Evolutionary conservation across 2,113 vertebrate species (phyloP), one percentile per base, ranked within the genome.

Genomic region (Tragelaphus imberbis): DNA sequence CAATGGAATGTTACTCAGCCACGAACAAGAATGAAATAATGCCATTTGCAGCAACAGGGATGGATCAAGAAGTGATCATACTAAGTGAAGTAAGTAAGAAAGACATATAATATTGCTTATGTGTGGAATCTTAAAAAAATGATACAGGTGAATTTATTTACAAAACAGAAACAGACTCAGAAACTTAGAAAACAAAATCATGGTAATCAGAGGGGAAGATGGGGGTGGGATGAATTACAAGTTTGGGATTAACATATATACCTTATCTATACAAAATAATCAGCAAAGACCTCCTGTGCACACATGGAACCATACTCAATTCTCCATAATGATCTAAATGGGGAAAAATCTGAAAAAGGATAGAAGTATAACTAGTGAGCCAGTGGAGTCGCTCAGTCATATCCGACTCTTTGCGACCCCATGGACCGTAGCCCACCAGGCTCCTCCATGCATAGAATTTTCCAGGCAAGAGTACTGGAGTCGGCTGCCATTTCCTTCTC

Each of bases 341-440:
- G 47, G 79, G 2, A 51, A 51, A 16, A 80, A 30, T 33, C 28
- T 81, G 47, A 53, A 33, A 33, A 51, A 81, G 16, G 16, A 17
- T 10, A 51, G 28, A 33, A 6, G 1, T 12, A 51, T 33, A 28
- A 5, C 63, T 33, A n/a, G 8, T 19, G 33, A 68, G 10, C 33
- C 16, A n/a, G 33, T 68, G 65, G n/a, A 68, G 65, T n/a, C 0
- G 8, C 16, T n/a, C 65, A n/a, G 65, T 68, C 33, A 0, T 19
- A 8, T n/a, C 8, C 8, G 19, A 0, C 4, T n/a, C 7, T n/a
- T 65, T 17, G 8, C 1, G 16, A 19, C 1, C 65, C 65, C 33
- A 10, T n/a, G 33, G 65, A n/a, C 65, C 10, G 7, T n/a, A 68
- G 33, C 65, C 33, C 5, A n/a, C 16, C 2, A 68, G 33, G 8